Conservation (phyloP, 2,888 invertebrate genomes). For the Pocota personata region DNA sequence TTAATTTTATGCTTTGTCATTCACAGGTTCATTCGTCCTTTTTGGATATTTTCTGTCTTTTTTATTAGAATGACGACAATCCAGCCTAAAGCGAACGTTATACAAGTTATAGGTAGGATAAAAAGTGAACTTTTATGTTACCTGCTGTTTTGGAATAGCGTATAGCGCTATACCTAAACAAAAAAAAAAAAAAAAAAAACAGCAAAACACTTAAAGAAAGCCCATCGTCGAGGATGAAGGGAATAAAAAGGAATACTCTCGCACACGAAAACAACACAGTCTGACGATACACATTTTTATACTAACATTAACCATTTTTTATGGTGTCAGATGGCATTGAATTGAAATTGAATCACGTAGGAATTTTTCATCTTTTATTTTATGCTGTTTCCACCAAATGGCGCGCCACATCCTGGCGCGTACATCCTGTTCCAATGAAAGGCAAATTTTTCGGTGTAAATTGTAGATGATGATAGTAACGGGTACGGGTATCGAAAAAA, state of each 20-base stretch:
- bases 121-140: slow-evolving; percentile 52
- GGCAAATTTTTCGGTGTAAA: slow-evolving; percentile 24
- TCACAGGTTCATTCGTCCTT: slow-evolving; percentile 34
- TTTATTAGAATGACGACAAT: background rate
- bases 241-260: slow-evolving; percentile 27
- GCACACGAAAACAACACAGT: background rate
- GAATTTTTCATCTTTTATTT: slow-evolving; percentile 59
- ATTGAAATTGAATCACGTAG: slow-evolving; percentile 74
- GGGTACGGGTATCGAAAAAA: background rate
- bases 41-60: background rate
- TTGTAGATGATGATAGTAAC: slow-evolving; percentile 50
- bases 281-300: slow-evolving; percentile 60
- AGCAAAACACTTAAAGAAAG: slow-evolving; percentile 29
- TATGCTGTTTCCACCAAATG: slow-evolving; percentile 53
- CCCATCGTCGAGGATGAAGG: slow-evolving; percentile 25
- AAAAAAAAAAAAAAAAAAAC: background rate
- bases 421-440: slow-evolving; percentile 19
- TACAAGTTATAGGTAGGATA: slow-evolving; percentile 43
- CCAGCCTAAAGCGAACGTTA: background rate
- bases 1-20: slow-evolving; percentile 67
- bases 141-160: slow-evolving; percentile 20
- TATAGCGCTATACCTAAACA: too few relatives aligned
- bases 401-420: slow-evolving; percentile 33
- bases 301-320: slow-evolving; percentile 66
- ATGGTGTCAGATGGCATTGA: slow-evolving; percentile 70